phyloP scores from a whole-genome alignment of 2,797 vertebrate genomes.

The Lophura swinhoii region DNA sequence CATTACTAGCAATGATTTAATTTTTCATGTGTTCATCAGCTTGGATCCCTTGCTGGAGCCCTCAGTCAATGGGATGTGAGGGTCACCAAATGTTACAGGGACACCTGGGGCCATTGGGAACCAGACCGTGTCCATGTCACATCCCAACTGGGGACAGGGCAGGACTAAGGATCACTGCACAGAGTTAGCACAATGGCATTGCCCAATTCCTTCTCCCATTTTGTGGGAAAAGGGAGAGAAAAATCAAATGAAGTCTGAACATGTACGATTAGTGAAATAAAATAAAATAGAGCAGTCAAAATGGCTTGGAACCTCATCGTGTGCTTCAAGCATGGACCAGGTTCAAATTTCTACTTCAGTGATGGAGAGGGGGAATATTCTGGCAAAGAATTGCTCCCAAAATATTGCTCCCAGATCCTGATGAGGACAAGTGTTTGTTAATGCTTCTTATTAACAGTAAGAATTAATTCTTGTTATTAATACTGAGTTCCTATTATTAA shows the following conservation, averaged over 20 bases:
- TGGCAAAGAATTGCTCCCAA: background rate
- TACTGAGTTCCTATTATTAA: too few species aligned
- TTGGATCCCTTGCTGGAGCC: background rate
- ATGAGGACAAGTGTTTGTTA: background rate
- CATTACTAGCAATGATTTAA: background rate
- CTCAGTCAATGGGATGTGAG: background rate
- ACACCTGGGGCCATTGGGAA: background rate
- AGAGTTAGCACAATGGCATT: background rate
- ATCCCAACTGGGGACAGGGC: background rate
- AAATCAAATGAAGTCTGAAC: background rate
- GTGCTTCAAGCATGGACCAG: background rate
- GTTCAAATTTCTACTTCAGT: background rate
- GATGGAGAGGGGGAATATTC: background rate
- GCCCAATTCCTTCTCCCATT: background rate
- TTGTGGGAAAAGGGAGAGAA: background rate
- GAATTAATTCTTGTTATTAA: background rate
- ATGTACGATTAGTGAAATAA: too few species aligned
- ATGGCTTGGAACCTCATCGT: background rate
- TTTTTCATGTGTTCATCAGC: background rate
- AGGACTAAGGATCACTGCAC: background rate
- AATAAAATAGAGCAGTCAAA: too few species aligned
- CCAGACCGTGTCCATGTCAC: rapidly evolving
- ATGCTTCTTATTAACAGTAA: background rate
- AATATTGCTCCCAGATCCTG: background rate
- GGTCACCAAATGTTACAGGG: background rate